These are phyloP conservation scores for Hydroisotoma schaefferi DNA, from an alignment of 2,888 invertebrate genomes.

Conservation along the genomic window DNA sequence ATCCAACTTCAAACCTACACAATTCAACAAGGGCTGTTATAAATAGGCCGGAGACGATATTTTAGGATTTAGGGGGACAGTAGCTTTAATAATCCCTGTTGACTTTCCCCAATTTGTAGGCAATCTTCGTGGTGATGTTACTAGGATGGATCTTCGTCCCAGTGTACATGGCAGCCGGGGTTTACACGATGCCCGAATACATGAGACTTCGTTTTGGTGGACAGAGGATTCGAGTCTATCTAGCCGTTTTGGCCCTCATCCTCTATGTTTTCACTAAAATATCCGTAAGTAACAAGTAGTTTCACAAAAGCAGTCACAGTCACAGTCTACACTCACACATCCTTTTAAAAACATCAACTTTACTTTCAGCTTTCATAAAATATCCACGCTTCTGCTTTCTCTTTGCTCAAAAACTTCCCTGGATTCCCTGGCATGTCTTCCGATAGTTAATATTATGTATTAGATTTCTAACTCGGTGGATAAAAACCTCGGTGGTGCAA, in stretches of 20 bases:
- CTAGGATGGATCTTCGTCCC: slow-evolving; percentile 58
- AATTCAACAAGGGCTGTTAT: no score
- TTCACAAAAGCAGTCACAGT: background rate
- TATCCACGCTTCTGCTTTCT: background rate
- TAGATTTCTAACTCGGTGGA: no score
- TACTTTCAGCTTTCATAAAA: background rate
- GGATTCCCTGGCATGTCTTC: no score
- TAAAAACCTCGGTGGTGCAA: no score
- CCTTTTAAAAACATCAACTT: no score
- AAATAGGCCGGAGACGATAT: no score
- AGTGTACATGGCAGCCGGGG: slow-evolving; percentile 54
- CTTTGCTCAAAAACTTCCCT: no score
- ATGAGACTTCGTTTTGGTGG: slow-evolving; percentile 57
- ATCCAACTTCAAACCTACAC: no score
- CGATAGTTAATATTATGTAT: no score
- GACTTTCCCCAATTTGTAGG: no score
- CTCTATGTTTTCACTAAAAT: slow-evolving; percentile 58
- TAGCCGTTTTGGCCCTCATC: slow-evolving; percentile 56
- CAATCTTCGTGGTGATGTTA: slow-evolving; percentile 55
- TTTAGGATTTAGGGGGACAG: no score
- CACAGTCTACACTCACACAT: background rate
- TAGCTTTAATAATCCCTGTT: no score
- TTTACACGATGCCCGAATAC: slow-evolving; percentile 59
- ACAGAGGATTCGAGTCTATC: slow-evolving; percentile 57
- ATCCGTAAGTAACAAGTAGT: slow-evolving; percentile 52